Percentiles rank a stretch among this genome's conserved stretches.
Evolutionary conservation across 2,113 vertebrate genomes (phyloP).

Genomic region (Otis tarda): DNA sequence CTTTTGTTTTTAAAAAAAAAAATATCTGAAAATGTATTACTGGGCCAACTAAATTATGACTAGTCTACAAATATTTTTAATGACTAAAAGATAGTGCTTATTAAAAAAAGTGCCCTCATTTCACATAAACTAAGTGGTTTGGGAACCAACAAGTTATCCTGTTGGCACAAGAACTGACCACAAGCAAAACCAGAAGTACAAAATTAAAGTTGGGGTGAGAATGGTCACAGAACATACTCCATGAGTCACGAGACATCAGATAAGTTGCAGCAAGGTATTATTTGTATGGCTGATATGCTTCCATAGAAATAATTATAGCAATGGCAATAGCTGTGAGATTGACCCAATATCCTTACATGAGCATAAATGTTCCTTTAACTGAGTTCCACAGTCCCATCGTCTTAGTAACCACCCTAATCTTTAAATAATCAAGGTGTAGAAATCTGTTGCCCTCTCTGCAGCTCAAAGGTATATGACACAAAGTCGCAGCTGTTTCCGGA

Average conservation of each 20-base stretch:
- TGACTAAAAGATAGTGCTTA: neutral
- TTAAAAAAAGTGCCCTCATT: neutral
- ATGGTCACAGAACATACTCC: neutral
- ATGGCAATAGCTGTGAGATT: neutral
- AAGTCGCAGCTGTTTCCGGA: neutral
- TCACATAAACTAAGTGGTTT: neutral
- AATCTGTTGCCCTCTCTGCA: neutral
- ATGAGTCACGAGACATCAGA: neutral
- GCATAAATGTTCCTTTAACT: neutral
- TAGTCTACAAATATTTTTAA: neutral
- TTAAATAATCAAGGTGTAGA: neutral
- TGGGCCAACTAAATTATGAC: neutral
- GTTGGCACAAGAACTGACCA: neutral
- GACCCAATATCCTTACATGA: neutral
- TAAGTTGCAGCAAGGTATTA: neutral
- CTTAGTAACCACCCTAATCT: neutral
- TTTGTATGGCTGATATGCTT: neutral
- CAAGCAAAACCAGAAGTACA: constrained; percentile 12
- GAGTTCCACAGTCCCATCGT: neutral
- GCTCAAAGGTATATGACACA: neutral
- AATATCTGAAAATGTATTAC: neutral
- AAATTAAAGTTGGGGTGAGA: neutral
- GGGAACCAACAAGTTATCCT: neutral
- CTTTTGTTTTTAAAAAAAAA: too few species aligned
- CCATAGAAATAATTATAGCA: neutral